phyloP scores from a whole-genome alignment of 2,113 vertebrate genomes.

The Etia nguti region DNA sequence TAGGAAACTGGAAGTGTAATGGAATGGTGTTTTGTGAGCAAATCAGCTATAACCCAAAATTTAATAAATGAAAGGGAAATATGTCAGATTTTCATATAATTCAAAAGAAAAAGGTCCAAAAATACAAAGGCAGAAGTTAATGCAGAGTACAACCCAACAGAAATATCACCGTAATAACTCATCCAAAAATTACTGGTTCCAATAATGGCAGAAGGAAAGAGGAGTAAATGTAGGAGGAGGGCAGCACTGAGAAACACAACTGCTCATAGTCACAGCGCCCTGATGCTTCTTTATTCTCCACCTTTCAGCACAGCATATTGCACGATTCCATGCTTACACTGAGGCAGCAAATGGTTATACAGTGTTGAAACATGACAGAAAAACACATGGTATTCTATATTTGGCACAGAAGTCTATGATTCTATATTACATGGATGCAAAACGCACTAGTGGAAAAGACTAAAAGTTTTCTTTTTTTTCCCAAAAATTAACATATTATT shows the following conservation, averaged over 20 bases:
- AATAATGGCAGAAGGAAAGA: background rate
- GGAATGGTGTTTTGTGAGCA: rapidly evolving
- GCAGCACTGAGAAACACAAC: background rate
- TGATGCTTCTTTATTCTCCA: background rate
- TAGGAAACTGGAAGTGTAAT: background rate
- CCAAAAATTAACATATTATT: background rate
- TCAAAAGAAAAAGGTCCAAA: background rate
- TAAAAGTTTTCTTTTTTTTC: background rate
- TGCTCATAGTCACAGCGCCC: background rate
- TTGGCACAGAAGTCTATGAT: background rate
- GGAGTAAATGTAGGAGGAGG: background rate
- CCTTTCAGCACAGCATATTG: conserved; percentile 6
- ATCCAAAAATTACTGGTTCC: background rate
- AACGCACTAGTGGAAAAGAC: background rate
- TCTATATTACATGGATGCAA: background rate
- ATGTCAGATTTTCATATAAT: background rate
- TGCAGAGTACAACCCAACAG: background rate
- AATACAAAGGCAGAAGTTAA: background rate
- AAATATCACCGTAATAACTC: background rate
- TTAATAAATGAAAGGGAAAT: background rate
- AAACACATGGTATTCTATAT: background rate
- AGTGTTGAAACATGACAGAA: background rate
- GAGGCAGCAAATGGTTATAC: background rate
- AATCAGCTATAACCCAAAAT: background rate
- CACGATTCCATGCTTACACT: background rate